Evolutionary conservation across 2,888 invertebrate species (phyloP).

Genomic region (Sphinx pinastri): DNA sequence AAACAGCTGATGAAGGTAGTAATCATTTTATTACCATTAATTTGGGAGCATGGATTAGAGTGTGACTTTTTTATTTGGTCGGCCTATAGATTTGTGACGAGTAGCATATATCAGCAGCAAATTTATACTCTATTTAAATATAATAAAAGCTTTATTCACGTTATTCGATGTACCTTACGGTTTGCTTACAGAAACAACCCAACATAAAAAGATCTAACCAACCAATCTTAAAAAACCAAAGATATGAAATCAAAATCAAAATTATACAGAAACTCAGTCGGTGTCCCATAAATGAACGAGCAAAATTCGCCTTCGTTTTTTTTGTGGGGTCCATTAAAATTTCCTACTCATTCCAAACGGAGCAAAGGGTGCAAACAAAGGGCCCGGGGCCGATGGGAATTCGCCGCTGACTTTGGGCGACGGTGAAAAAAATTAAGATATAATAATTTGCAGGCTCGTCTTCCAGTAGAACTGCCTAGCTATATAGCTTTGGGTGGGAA

Average conservation of each 20-base stretch:
- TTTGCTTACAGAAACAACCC: too few relatives aligned
- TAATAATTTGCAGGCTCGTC: conserved; percentile 46
- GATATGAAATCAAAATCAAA: conserved; percentile 20
- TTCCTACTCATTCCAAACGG: conserved; percentile 57
- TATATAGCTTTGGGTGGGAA: conserved; percentile 13
- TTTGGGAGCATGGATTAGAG: too few relatives aligned
- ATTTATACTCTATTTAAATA: too few relatives aligned
- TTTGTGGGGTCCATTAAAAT: conserved; percentile 57
- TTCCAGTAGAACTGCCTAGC: conserved; percentile 32
- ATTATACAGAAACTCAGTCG: conserved; percentile 12
- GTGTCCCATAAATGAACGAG: conserved; percentile 25
- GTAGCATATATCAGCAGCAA: too few relatives aligned
- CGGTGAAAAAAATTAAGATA: conserved; percentile 50
- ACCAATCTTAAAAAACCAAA: not conserved
- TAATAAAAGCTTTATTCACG: too few relatives aligned
- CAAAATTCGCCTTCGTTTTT: conserved; percentile 35
- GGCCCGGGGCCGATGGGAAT: conserved; percentile 54
- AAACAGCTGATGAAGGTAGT: too few relatives aligned
- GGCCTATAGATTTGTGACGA: too few relatives aligned
- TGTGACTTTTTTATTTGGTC: too few relatives aligned
- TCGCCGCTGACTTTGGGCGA: conserved; percentile 49
- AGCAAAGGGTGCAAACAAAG: conserved; percentile 62
- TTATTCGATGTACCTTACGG: too few relatives aligned
- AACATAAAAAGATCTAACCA: not conserved
- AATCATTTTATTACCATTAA: too few relatives aligned